Conservation (phyloP, 2,888 invertebrate genomes). For the Polylopha cassiicola region DNA sequence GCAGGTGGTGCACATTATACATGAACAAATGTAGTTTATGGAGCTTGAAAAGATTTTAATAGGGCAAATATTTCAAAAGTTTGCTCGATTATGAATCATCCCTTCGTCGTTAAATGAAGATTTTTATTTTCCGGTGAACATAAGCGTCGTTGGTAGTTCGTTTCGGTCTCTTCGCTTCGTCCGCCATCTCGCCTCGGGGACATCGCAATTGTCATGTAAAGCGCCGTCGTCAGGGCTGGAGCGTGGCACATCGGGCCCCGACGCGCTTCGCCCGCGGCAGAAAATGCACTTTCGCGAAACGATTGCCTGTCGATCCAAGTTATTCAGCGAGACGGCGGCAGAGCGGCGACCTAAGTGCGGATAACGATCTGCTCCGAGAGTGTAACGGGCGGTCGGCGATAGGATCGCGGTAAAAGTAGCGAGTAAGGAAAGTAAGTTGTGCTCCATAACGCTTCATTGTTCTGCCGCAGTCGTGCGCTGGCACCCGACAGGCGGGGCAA, state of each 20-base stretch:
- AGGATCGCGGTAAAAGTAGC: constrained; percentile 40
- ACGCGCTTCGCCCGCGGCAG: constrained; percentile 58
- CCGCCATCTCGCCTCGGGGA: constrained; percentile 54
- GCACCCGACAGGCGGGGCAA: constrained; percentile 10
- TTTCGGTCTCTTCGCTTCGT: constrained; percentile 41
- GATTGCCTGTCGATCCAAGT: constrained; percentile 69
- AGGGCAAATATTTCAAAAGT: too few relatives aligned
- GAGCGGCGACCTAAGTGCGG: constrained; percentile 50
- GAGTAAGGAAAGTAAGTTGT: constrained; percentile 34
- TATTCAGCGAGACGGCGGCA: constrained; percentile 51
- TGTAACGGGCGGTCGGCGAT: constrained; percentile 40
- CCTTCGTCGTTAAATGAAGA: too few relatives aligned
- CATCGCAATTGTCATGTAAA: constrained; percentile 72
- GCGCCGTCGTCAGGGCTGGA: constrained; percentile 51
- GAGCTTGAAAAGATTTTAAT: too few relatives aligned
- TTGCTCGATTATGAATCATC: too few relatives aligned
- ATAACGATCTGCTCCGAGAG: constrained; percentile 52
- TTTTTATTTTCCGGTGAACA: constrained; percentile 30
- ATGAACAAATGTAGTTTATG: too few relatives aligned
- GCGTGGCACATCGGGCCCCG: constrained; percentile 43
- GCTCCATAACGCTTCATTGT: constrained; percentile 35
- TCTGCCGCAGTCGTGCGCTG: constrained; percentile 26
- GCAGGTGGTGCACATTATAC: constrained; percentile 10
- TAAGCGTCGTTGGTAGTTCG: constrained; percentile 34
- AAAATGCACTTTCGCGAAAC: constrained; percentile 72